Base-by-base conservation (phyloP, 1,140 invertebrate genomes). In the Heliconius congener region DNA sequence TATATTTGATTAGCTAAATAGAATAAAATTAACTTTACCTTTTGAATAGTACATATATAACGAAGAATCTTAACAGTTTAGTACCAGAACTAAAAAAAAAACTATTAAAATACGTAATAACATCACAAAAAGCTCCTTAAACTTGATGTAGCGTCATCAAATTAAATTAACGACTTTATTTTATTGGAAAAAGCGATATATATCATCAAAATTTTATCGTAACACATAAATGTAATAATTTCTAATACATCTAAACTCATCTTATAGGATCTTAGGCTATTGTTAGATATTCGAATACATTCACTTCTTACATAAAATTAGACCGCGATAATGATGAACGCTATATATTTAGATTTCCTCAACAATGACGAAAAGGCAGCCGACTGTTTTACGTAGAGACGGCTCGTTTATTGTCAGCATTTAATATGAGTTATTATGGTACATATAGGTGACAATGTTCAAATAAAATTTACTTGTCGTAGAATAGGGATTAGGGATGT, bases 341-440 rank as follows among this genome's bases (percentile, higher is more conserved):
- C 84, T 86, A 84, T 91, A 91, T 93, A 89, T 91, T 91, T 88
- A 92, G 87, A 86, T 91, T 85, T 90, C 85, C 75, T 85, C 87
- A 92, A 89, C 88, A 83, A 83, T 86, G 83, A 87, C 91, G 86
- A 90, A 94, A 91, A 93, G 90, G 90, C 91, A 90, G 90, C 87
- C 81, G 78, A 80, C 77, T 85, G 91, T 91, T 91, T 89, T 92
- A 89, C 85, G 88, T 85, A 74, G 76, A 80, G 82, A 83, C 87
- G 88, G 82, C 52, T 79, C 73, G 84, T 89, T 86, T 83, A 88
- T 91, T 90, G 86, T 91, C 78, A 78, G 80, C 78, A 86, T 90
- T 90, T 86, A 90, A 84, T 90, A 90, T 91, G 91, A 94, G 82
- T 88, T 89, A 93, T 88, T 89, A 93, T 93, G 87, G 85, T 80